Evolutionary conservation across 1,140 invertebrate species (phyloP), one percentile per base, ranked within the genome.

Genomic region (Orchesella cincta): DNA sequence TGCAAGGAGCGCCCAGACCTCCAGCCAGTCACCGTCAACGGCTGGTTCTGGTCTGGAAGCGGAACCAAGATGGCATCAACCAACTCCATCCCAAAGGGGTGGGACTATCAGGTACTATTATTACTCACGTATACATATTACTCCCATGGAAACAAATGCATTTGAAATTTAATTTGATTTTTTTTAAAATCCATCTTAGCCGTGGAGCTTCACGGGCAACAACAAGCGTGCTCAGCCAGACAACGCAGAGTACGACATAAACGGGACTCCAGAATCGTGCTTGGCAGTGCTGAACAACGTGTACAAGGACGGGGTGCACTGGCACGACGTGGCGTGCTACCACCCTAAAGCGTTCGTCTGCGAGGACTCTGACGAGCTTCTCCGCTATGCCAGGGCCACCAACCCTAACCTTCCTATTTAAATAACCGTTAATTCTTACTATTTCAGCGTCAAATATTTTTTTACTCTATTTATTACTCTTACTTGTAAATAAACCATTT

Each of bases 31-130:
- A 90, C 89, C 78, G 83, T 95, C 57, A 91, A 91, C 82, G 94
- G 94, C 5, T 96, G 94, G 94, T 96, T 96, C 89, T 96, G 94
- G 94, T 95, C 93, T 12, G 92, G 92, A 39, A 94, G 93, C 83
- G 90, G 94, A 73, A 93, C 92, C 85, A 95, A 95, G 88, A 92
- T 95, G 86, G 86, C 93, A 64, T 91, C 94, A 39, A 95, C 94
- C 76, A 94, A 93, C 86, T 20, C 35, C 39, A 80, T 52, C 23
- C 84, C 84, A 18, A 80, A 82, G 34, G 81, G 82, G 57, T 83
- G 83, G 83, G 67, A 77, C 31, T 78, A 81, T 54, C 89, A 90
- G 86, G n/a, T 86, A 84, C 84, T 83, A 83, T 74, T 77, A 51
- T 46, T 46, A 12, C 20, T 46, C 20, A 46, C 20, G 39, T 20